Percentiles rank a stretch among this genome's conserved stretches.
Evolutionary conservation across 2,113 vertebrate species (phyloP).

Genomic region (Dasypus novemcinctus): DNA sequence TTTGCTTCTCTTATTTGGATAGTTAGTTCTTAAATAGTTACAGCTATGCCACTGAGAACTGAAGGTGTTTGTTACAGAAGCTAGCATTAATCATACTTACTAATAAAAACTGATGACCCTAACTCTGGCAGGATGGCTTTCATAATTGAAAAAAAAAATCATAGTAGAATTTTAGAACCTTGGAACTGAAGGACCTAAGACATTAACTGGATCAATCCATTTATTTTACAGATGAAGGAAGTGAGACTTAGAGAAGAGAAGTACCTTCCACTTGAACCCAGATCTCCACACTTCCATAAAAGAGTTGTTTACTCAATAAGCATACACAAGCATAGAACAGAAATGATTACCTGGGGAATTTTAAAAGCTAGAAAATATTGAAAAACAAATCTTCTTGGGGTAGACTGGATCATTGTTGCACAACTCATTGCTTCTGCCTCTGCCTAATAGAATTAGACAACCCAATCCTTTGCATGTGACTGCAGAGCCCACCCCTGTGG

Average conservation of each 20-base stretch:
- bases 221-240: conserved; percentile 4
- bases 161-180: conserved; percentile 8
- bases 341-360: not conserved
- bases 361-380: not conserved
- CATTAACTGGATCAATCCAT: not conserved
- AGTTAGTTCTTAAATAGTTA: conserved; percentile 16
- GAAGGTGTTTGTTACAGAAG: not conserved
- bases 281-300: not conserved
- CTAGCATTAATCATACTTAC: not conserved
- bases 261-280: not conserved
- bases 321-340: not conserved
- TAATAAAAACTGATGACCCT: not conserved
- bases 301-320: not conserved
- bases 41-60: not conserved
- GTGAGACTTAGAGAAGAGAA: not conserved
- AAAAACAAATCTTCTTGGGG: not conserved
- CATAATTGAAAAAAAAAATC: not conserved
- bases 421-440: not conserved
- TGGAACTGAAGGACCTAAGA: not conserved
- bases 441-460: not conserved
- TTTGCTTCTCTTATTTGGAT: not conserved
- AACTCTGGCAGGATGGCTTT: not conserved
- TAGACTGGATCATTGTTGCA: not conserved
- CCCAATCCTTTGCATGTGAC: not conserved
- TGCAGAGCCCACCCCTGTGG: not conserved